Base-by-base conservation (phyloP, 1,140 invertebrate genomes). In the Agrypnia vestita region DNA sequence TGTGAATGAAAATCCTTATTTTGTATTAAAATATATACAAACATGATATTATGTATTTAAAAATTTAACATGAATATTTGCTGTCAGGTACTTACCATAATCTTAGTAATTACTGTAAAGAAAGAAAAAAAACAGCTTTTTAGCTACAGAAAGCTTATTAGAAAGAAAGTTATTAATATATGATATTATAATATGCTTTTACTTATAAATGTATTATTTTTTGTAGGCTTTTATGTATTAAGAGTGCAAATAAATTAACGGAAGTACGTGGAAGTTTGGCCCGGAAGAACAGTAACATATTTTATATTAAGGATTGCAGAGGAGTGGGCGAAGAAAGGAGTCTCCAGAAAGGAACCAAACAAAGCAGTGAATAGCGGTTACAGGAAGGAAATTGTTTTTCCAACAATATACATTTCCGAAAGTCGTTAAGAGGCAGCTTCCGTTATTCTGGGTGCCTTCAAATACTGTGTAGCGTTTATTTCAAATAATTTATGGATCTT, bases 391-490 rank as follows among this genome's bases (percentile, higher is more conserved):
- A 83, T 83, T 80, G 79, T 83, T 83, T 83, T 83, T 83, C 82
- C 78, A 83, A 83, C 82, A 83, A 83, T 83, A 83, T 83, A 83
- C 82, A 83, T 83, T 83, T 83, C 82, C 82, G 82, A 83, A 83
- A 83, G 82, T 83, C 82, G 82, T 83, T 83, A 80, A 64, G 73
- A 56, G 55, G 71, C 62, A 49, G 55, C 46, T 74, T 73, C 77
- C 56, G 69, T 56, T 59, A 69, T 62, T 56, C 53, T 61, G 25
- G 1, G 25, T 35, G 25, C 12, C 69, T 74, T 79, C 69, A 79
- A 73, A 79, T 79, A 79, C 61, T 61, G 76, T 79, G 77, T 73
- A 74, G 69, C 69, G 69, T 62, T 79, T 73, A 73, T 73, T 78
- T 79, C 69, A 56, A 19, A 73, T 79, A 79, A 79, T 79, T 79